Percentiles rank a stretch among this genome's conserved stretches.
Conservation (phyloP, 2,113 vertebrate species). For the Pelmatolapia mariae region DNA sequence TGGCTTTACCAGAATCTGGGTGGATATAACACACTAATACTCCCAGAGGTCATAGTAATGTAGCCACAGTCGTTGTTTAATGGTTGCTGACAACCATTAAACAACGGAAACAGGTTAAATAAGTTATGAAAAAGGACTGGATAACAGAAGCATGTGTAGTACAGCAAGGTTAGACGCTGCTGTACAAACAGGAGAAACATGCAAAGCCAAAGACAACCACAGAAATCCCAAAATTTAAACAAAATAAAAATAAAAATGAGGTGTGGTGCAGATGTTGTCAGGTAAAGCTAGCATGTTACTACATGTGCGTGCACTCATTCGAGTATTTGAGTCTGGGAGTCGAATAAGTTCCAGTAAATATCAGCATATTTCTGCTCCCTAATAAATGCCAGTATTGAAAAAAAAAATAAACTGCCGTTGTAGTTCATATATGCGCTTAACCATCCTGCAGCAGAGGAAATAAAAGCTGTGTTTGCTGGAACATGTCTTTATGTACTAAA, state of each 20-base stretch:
- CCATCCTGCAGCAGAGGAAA: neutral
- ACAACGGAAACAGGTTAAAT: neutral
- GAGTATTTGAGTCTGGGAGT: neutral
- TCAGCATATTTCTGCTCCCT: neutral
- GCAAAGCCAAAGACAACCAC: neutral
- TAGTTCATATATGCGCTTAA: neutral
- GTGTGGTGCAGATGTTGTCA: neutral
- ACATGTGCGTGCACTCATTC: neutral
- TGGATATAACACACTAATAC: neutral
- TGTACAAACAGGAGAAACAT: neutral
- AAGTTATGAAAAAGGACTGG: neutral
- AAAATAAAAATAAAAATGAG: neutral
- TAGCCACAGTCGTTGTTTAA: neutral
- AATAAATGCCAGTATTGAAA: neutral
- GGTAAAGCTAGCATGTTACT: neutral
- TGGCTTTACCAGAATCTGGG: neutral
- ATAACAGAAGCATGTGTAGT: neutral
- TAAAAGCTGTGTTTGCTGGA: neutral
- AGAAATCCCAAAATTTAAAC: neutral
- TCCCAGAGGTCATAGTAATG: neutral
- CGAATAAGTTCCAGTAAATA: neutral
- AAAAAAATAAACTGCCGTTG: neutral
- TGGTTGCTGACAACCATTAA: neutral
- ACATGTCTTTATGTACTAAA: neutral
- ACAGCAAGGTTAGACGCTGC: neutral